Evolutionary conservation across 1,140 invertebrate species (phyloP).

Genomic region (Drosophila triauraria): DNA sequence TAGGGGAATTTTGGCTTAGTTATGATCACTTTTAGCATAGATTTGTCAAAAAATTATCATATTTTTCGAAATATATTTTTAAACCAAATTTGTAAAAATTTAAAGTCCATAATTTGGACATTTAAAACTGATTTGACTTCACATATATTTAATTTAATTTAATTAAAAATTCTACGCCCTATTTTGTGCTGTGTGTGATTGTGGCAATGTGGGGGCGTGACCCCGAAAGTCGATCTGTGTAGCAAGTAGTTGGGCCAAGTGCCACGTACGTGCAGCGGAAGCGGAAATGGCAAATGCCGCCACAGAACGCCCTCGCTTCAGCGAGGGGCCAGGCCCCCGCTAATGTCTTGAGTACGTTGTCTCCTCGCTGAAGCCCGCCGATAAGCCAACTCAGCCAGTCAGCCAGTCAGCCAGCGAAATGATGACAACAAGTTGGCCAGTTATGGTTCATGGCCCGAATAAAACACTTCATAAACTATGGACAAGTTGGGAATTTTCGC

Average conservation of each 20-base stretch:
- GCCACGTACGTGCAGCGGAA: slow-evolving; percentile 72
- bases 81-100: too few relatives aligned
- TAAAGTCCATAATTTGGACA: too few relatives aligned
- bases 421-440: slow-evolving; percentile 44
- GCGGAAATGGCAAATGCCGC: slow-evolving; percentile 65
- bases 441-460: slow-evolving; percentile 24
- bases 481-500: slow-evolving; percentile 12
- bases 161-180: background rate
- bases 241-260: slow-evolving; percentile 69
- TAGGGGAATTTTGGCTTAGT: too few relatives aligned
- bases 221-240: slow-evolving; percentile 38
- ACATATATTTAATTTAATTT: background rate
- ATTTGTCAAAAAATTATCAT: too few relatives aligned
- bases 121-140: too few relatives aligned
- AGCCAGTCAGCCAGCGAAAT: slow-evolving; percentile 11
- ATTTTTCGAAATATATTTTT: too few relatives aligned
- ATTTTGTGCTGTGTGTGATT: background rate
- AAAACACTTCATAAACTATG: slow-evolving; percentile 42
- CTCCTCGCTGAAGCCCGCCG: background rate
- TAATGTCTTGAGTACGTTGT: slow-evolving; percentile 48
- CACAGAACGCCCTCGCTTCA: slow-evolving; percentile 27
- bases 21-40: too few relatives aligned
- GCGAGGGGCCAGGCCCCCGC: background rate
- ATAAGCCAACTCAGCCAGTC: slow-evolving; percentile 1
- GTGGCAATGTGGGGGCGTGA: slow-evolving; percentile 29